Base-by-base conservation (phyloP, 2,797 vertebrate genomes). In the Takifugu ocellatus region DNA sequence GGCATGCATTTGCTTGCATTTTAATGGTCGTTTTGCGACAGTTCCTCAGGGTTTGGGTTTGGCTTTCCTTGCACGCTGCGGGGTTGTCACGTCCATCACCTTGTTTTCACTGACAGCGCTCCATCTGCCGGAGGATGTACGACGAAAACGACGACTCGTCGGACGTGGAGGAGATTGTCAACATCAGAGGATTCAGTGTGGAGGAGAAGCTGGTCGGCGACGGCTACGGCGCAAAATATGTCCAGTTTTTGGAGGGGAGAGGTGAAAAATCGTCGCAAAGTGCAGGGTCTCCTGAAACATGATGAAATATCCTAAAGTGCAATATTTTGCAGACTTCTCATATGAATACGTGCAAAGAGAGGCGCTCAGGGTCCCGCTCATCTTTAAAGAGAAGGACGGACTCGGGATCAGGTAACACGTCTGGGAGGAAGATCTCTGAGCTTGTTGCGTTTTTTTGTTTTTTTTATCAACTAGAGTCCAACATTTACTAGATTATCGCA, bases 291-390 rank as follows among this genome's bases (percentile, higher is more conserved):
- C 43, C n/a, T 33, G 31, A 10, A 33, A 33, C 21, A 21, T 21
- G 21, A 21, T 21, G 21, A 21, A 21, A 21, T 21, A 21, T 21
- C 21, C 21, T 21, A 21, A 21, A 21, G 21, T 21, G 21, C 21
- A 21, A 27, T 27, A 6, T 25, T 8, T 86, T 83, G 68, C 91
- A 99, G 97, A 98, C 85, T 98, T 99, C 80, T 96, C 94, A 44
- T 98, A 96, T 88, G 96, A 96, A 63, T 98, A 97, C 49, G 96
- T 96, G 75, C 97, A 99, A 79, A 94, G 87, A 87, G 95, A 99
- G 85, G 96, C 94, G 50, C 93, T 99, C 52, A 88, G 90, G 79
- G 86, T 91, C 54, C 97, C 97, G 9, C 93, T 99, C 50, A 85
- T 99, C 76, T 99, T 99, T 85, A 92, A 91, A 86, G 93, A 92